Conservation (phyloP, 2,113 vertebrate genomes). For the Hemiscyllium ocellatum region DNA sequence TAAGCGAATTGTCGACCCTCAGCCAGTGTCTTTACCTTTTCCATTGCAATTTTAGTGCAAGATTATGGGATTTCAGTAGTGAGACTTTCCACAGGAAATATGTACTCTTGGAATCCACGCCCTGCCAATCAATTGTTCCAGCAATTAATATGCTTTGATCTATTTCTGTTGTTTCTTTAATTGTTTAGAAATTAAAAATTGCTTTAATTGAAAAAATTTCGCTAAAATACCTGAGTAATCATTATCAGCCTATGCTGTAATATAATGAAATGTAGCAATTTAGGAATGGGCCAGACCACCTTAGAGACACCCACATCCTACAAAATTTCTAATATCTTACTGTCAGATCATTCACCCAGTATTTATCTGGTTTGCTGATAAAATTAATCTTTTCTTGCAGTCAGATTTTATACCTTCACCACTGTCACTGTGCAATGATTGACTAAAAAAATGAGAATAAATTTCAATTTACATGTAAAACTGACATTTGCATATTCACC, state of each 20-base stretch:
- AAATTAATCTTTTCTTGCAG: no score
- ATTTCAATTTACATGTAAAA: not conserved
- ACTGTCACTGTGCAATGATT: not conserved
- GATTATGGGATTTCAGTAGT: not conserved
- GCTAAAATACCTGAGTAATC: not conserved
- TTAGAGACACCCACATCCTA: not conserved
- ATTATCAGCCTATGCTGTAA: not conserved
- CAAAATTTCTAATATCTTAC: not conserved
- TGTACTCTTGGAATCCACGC: not conserved
- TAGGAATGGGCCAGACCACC: not conserved
- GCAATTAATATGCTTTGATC: not conserved
- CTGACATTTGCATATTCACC: not conserved
- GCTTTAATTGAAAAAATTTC: not conserved
- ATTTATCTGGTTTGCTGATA: not conserved
- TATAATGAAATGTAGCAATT: not conserved
- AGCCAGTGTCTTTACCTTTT: not conserved
- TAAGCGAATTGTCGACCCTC: not conserved
- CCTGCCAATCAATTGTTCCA: not conserved
- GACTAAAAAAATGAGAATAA: not conserved
- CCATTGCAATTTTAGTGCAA: not conserved
- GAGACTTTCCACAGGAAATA: not conserved
- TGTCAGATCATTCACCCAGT: not conserved
- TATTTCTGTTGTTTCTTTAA: not conserved
- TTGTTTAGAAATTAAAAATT: not conserved
- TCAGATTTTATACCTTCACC: not conserved